Evolutionary conservation across 2,888 invertebrate species (phyloP).

Genomic region (Hedya salicella): DNA sequence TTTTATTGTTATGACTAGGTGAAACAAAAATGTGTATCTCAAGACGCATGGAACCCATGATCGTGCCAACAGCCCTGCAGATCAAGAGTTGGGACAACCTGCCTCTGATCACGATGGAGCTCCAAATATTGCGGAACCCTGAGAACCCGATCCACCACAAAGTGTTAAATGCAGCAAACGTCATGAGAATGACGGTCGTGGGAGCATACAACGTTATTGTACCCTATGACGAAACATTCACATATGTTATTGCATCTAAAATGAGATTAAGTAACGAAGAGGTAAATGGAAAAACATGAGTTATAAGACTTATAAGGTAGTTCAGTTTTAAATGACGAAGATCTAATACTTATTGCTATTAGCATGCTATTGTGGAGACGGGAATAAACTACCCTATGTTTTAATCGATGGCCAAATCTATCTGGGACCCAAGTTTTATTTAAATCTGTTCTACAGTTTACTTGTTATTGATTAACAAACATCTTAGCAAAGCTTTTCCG

Average conservation of each 20-base stretch:
- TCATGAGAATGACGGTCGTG: conserved; percentile 67
- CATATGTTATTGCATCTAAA: conserved; percentile 66
- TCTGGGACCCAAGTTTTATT: no score
- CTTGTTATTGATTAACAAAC: no score
- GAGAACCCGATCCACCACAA: conserved; percentile 60
- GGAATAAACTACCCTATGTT: no score
- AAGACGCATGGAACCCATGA: conserved; percentile 69
- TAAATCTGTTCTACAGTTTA: no score
- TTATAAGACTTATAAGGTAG: no score
- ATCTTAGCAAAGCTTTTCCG: no score
- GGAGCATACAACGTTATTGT: conserved; percentile 68
- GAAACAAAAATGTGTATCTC: conserved; percentile 58
- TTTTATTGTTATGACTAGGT: no score
- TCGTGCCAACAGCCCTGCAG: conserved; percentile 53
- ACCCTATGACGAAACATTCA: conserved; percentile 55
- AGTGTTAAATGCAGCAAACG: conserved; percentile 62
- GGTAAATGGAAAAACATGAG: conserved; percentile 52
- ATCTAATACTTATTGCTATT: no score
- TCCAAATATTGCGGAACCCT: conserved; percentile 57
- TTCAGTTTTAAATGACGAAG: no score
- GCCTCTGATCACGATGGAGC: conserved; percentile 65
- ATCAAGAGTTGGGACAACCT: conserved; percentile 74
- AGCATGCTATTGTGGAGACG: no score
- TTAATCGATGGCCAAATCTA: no score
- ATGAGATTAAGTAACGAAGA: conserved; percentile 57